A percentile compares a stretch with the other conserved stretches of the same genome.
Conservation (phyloP, 1,140 invertebrate species). For the Cydia fagiglandana region DNA sequence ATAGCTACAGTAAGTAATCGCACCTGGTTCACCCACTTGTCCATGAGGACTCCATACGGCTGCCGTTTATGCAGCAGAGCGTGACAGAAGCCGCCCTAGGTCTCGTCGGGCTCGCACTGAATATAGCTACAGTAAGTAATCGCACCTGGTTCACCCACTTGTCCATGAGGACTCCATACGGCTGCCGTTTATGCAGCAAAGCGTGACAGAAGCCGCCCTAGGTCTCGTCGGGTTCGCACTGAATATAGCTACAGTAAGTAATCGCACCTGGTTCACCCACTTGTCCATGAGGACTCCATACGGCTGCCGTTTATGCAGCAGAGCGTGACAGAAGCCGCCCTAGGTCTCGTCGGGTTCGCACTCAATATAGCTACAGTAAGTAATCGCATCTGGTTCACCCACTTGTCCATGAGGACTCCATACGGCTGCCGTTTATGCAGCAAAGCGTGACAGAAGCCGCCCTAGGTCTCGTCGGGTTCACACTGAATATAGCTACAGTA, state of each 20-base stretch:
- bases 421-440: slow-evolving; percentile 84
- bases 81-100: slow-evolving; percentile 76
- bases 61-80: slow-evolving; percentile 86
- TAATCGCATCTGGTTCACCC: neutral
- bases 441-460: slow-evolving; percentile 83
- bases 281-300: neutral
- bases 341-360: no score
- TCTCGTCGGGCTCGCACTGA: no score
- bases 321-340: slow-evolving; percentile 80
- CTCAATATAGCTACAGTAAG: no score
- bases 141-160: neutral
- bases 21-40: neutral
- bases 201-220: slow-evolving; percentile 80
- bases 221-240: no score
- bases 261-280: neutral
- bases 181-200: slow-evolving; percentile 86
- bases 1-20: no score
- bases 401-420: neutral
- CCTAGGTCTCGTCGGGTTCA: no score
- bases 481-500: no score
- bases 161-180: neutral
- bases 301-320: slow-evolving; percentile 86
- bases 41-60: slow-evolving; percentile 45
- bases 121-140: no score
- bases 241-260: no score